phyloP scores from a whole-genome alignment of 2,797 vertebrate genomes.

The Kryptolebias ocellatus region DNA sequence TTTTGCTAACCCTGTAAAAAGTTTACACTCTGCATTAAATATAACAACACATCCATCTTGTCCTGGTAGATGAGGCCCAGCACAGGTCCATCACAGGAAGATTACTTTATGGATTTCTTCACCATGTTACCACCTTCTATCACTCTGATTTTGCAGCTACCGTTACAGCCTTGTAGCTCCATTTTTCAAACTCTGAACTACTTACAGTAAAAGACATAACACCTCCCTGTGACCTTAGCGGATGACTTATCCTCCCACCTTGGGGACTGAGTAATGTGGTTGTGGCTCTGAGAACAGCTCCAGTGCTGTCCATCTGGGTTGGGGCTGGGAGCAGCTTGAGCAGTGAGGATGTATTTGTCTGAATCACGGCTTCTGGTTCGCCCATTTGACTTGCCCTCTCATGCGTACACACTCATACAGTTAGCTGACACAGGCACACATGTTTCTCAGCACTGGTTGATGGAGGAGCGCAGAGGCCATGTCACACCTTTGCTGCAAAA shows the following conservation, averaged over 20 bases:
- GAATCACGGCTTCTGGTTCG: constrained; percentile 53
- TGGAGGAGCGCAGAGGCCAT: constrained; percentile 60
- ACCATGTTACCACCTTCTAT: constrained; percentile 36
- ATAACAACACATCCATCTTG: constrained; percentile 25
- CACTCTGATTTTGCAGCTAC: constrained; percentile 41
- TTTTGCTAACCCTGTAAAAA: constrained; percentile 1
- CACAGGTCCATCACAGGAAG: constrained; percentile 36
- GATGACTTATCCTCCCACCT: constrained; percentile 71
- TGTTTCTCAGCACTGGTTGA: constrained; percentile 50
- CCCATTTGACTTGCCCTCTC: constrained; percentile 38
- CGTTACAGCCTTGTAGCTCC: constrained; percentile 46
- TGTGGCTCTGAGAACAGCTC: constrained; percentile 66
- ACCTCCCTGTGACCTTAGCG: constrained; percentile 67
- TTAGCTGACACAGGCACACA: constrained; percentile 34
- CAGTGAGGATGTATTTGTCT: constrained; percentile 51
- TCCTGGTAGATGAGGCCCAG: constrained; percentile 11
- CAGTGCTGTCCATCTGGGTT: constrained; percentile 47
- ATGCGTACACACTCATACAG: constrained; percentile 16
- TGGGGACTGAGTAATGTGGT: constrained; percentile 70
- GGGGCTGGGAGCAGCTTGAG: constrained; percentile 33
- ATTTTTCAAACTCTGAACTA: constrained; percentile 65
- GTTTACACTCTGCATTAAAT: constrained; percentile 29
- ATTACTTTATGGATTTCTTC: constrained; percentile 56
- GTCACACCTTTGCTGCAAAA: constrained; percentile 59
- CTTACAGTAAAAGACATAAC: constrained; percentile 63